Conservation (phyloP, 2,888 invertebrate genomes). For the Epicampocera succincta region DNA sequence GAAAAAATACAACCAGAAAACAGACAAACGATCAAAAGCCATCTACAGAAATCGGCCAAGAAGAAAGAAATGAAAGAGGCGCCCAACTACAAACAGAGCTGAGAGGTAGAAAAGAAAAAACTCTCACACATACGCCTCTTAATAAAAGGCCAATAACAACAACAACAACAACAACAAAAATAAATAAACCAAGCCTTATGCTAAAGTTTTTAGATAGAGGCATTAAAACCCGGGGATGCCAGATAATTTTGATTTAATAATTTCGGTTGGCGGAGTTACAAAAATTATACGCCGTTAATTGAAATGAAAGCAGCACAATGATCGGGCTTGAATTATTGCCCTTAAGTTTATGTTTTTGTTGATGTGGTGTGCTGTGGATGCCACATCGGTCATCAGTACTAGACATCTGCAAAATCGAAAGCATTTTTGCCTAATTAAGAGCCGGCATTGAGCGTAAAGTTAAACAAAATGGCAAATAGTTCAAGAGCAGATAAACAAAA, state of each 20-base stretch:
- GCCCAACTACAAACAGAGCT: conserved; percentile 15
- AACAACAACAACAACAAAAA: conserved; percentile 1
- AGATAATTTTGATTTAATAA: not conserved
- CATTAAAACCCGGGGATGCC: conserved; percentile 11
- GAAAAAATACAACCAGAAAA: conserved; percentile 27
- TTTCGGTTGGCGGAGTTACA: not conserved
- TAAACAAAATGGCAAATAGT: too few species aligned
- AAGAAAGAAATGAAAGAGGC: conserved; percentile 52
- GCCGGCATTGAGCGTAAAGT: too few species aligned
- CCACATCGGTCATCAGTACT: too few species aligned
- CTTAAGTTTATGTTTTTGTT: too few species aligned
- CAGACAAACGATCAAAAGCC: conserved; percentile 43
- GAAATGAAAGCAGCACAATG: too few species aligned
- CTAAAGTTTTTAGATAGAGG: conserved; percentile 17
- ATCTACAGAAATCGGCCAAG: conserved; percentile 42
- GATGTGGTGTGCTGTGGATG: too few species aligned
- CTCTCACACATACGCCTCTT: conserved; percentile 62
- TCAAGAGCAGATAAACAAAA: too few species aligned
- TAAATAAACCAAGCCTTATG: conserved; percentile 47
- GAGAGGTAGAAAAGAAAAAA: conserved; percentile 39
- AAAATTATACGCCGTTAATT: not conserved
- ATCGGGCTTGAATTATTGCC: too few species aligned
- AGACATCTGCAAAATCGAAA: too few species aligned
- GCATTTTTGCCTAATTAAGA: too few species aligned
- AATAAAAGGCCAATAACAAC: conserved; percentile 30